Conservation (phyloP, 2,113 vertebrate species). For the Syrmaticus mikado region DNA sequence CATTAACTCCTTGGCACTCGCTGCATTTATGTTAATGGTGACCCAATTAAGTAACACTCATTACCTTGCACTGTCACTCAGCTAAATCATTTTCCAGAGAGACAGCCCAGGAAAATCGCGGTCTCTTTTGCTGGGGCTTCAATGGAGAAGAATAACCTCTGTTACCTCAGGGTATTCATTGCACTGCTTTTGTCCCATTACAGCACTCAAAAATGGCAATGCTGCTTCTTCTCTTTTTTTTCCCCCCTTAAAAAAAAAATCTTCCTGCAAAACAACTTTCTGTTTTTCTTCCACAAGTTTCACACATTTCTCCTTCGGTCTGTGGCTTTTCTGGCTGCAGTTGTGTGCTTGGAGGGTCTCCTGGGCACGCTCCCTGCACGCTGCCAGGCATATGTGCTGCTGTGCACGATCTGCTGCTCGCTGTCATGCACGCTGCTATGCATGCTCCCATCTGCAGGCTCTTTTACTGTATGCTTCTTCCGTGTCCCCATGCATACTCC, state of each 20-base stretch:
- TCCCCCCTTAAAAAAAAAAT: too few relatives aligned
- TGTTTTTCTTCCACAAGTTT: background rate
- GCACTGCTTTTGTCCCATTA: background rate
- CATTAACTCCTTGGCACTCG: background rate
- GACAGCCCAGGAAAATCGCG: background rate
- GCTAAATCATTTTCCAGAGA: background rate
- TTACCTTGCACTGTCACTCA: background rate
- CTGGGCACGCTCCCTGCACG: fast-evolving
- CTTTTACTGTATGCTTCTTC: background rate
- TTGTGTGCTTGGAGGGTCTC: background rate
- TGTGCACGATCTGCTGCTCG: background rate
- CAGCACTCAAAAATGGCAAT: background rate
- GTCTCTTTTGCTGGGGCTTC: background rate
- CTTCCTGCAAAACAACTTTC: background rate
- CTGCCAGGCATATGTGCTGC: background rate
- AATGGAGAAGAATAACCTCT: background rate
- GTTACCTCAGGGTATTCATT: background rate
- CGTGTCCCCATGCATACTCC: background rate
- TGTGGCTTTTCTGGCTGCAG: background rate
- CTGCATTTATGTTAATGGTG: background rate
- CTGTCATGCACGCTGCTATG: too few relatives aligned
- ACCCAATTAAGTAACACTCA: background rate
- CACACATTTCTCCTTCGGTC: background rate
- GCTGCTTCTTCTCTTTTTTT: background rate
- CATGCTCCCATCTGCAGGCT: background rate